A percentile compares a stretch with the other conserved stretches of the same genome.
phyloP scores from a whole-genome alignment of 2,888 invertebrate species.

The Sisyra nigra region DNA sequence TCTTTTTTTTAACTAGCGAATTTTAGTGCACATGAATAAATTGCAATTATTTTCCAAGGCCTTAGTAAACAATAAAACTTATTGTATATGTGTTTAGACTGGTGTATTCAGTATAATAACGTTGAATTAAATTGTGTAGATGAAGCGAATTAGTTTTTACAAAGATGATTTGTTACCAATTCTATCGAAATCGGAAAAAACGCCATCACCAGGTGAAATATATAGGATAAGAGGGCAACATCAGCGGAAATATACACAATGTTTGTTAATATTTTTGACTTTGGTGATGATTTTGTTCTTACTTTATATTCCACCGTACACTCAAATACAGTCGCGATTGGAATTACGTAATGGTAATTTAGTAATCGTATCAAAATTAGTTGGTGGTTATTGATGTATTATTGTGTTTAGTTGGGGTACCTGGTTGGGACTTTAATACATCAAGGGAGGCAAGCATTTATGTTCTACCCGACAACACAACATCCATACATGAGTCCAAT shows the following conservation, averaged over 20 bases:
- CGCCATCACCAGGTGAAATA: constrained; percentile 2
- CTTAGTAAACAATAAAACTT: no score
- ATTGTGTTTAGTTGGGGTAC: constrained; percentile 27
- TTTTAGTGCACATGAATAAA: no score
- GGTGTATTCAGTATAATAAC: no score
- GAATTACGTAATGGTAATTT: constrained; percentile 5
- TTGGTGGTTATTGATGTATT: not conserved
- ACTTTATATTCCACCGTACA: constrained; percentile 13
- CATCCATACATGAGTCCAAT: constrained; percentile 44
- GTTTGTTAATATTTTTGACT: constrained; percentile 12
- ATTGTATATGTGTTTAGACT: no score
- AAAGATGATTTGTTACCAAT: no score
- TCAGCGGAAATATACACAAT: constrained; percentile 11
- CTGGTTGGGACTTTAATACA: constrained; percentile 60
- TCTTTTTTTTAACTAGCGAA: no score
- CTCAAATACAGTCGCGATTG: constrained; percentile 11
- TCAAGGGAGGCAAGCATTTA: constrained; percentile 57
- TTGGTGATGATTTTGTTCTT: constrained; percentile 11
- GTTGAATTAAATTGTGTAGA: no score
- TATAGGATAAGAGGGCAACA: not conserved
- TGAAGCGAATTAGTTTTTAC: no score
- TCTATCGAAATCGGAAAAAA: not conserved
- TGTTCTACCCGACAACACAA: constrained; percentile 51
- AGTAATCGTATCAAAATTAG: not conserved
- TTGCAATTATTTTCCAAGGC: no score